Conservation (phyloP, 1,140 invertebrate genomes). For the Drosophila dunni region DNA sequence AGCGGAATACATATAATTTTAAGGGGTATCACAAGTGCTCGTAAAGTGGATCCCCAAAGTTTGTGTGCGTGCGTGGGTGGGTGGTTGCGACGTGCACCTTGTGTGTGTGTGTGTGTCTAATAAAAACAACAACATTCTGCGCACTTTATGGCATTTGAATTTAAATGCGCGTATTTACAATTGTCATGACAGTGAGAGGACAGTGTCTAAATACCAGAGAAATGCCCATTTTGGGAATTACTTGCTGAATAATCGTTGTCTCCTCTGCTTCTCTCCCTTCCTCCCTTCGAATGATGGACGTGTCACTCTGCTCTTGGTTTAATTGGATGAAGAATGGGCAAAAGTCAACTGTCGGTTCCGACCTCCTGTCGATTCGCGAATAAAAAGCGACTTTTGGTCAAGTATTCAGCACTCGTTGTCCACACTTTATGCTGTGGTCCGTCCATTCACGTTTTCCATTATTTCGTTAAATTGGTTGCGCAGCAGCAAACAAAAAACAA, state of each 20-base stretch:
- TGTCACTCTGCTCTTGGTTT: slow-evolving; percentile 35
- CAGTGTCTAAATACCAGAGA: slow-evolving; percentile 49
- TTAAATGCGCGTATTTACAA: slow-evolving; percentile 48
- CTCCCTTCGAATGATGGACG: slow-evolving; percentile 52
- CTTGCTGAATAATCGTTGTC: slow-evolving; percentile 38
- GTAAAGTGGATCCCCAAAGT: slow-evolving; percentile 26
- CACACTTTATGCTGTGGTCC: not conserved
- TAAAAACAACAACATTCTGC: not conserved
- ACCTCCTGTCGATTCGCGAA: slow-evolving; percentile 27
- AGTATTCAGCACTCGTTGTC: slow-evolving; percentile 1
- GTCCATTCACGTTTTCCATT: slow-evolving; percentile 62
- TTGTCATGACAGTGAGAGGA: slow-evolving; percentile 20
- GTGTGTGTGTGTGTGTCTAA: slow-evolving; percentile 4
- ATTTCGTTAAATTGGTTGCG: slow-evolving; percentile 68
- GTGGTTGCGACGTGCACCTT: not conserved
- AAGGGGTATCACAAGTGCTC: slow-evolving; percentile 4
- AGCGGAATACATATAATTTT: slow-evolving; percentile 67
- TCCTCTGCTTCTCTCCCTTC: not conserved
- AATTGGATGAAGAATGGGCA: slow-evolving; percentile 40
- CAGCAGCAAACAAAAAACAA: slow-evolving; percentile 29
- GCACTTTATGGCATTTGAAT: slow-evolving; percentile 48
- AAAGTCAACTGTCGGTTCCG: slow-evolving; percentile 3
- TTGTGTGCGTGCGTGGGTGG: not conserved
- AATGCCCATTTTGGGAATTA: slow-evolving; percentile 48
- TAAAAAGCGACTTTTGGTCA: slow-evolving; percentile 43